Base-by-base conservation (phyloP, 2,888 invertebrate genomes). In the Mactromeris polynyma region DNA sequence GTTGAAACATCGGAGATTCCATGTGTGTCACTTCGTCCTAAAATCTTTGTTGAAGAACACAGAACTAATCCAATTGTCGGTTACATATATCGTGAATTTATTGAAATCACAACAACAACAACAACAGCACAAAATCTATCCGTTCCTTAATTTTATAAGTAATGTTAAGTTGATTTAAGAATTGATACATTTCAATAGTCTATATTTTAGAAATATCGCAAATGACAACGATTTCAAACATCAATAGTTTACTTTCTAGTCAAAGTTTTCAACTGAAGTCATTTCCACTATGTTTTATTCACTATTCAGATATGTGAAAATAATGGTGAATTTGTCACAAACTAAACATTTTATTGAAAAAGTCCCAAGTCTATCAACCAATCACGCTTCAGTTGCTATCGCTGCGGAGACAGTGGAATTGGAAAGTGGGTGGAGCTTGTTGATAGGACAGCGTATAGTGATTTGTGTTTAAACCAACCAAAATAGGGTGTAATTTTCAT, bases 241-340 rank as follows among this genome's bases (percentile, higher is more conserved):
- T 26, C 6, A 26, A 64, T 64, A 26, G 58, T 58, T 2, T 21
- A 7, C 51, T 19, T 14, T 19, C n/a, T n/a, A 54, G 11, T 11
- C 54, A 54, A n/a, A 64, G 26, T n/a, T 26, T 11, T 26, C 26
- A 26, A 1, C 58, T 46, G 46, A 46, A 26, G n/a, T 9, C 26
- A 64, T 51, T 17, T 51, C 51, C 51, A 19, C 19, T 17, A 51
- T 26, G n/a, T 64, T 64, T 58, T 11, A 64, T 64, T 64, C 26
- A 21, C 3, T n/a, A n/a, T 7, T 26, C n/a, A 64, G n/a, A 64
- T 64, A 64, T 26, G n/a, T 11, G 85, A 81, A 81, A 82, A 82
- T 85, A 89, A 88, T 77, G 79, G 84, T 73, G 89, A 89, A 89
- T 90, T 89, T 88, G 89, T 89, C 89, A 91, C 80, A 78, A 64